phyloP scores from a whole-genome alignment of 2,888 invertebrate genomes.

The Hecatera dysodea region DNA sequence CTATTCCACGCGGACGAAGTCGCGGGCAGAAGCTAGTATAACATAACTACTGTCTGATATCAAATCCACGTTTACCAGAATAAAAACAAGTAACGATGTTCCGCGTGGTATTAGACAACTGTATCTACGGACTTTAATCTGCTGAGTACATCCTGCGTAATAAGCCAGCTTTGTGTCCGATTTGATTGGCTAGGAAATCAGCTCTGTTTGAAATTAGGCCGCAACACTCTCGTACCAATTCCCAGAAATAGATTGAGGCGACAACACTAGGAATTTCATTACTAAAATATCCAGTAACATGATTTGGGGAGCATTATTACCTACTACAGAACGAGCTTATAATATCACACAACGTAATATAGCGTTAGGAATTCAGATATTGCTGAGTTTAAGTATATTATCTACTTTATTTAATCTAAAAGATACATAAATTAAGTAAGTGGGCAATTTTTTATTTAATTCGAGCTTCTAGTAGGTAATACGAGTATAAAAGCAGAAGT shows the following conservation, averaged over 20 bases:
- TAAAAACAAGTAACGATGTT: too few species aligned
- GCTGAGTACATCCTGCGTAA: too few species aligned
- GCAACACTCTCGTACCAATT: constrained; percentile 8
- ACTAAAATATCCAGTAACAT: not conserved
- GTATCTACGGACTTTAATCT: not conserved
- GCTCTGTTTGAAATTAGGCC: not conserved
- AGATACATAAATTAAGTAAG: too few species aligned
- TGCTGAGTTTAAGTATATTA: not conserved
- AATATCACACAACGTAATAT: not conserved
- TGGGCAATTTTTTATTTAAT: not conserved
- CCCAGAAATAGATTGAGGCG: not conserved
- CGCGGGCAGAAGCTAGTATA: too few species aligned
- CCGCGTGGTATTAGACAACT: too few species aligned
- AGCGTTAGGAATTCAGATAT: constrained; percentile 2
- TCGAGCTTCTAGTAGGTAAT: not conserved
- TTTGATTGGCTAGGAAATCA: constrained; percentile 18
- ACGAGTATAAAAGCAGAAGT: not conserved
- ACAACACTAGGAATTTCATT: constrained; percentile 12
- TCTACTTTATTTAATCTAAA: too few species aligned
- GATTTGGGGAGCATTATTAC: not conserved
- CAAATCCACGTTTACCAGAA: too few species aligned
- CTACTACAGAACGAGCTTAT: not conserved
- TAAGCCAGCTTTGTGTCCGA: constrained; percentile 17
- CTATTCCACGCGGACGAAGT: too few species aligned
- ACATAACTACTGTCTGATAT: too few species aligned